phyloP scores from a whole-genome alignment of 2,888 invertebrate genomes.

The Sclerodermus sp. region DNA sequence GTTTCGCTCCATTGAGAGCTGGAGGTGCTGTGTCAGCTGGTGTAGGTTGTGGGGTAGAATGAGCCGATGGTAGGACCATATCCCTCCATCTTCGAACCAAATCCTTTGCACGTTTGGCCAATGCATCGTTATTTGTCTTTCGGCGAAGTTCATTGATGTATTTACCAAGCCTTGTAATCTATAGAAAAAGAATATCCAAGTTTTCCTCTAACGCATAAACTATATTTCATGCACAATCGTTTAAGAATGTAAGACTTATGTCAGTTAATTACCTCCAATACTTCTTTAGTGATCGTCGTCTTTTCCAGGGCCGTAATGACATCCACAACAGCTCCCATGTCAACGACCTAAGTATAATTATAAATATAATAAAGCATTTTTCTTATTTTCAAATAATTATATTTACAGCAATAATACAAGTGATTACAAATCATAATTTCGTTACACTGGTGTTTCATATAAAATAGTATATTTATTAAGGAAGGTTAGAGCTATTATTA shows the following conservation, averaged over 20 bases:
- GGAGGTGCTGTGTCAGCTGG: constrained; percentile 48
- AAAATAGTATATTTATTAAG: no score
- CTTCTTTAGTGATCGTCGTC: constrained; percentile 86
- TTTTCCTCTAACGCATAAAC: no score
- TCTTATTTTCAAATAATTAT: no score
- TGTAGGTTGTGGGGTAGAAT: constrained; percentile 47
- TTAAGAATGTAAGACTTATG: no score
- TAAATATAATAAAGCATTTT: neutral
- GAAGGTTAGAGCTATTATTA: no score
- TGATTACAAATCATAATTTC: no score
- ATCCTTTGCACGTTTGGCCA: constrained; percentile 89
- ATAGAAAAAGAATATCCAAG: no score
- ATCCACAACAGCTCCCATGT: constrained; percentile 91
- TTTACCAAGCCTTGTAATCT: constrained; percentile 93
- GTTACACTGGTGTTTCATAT: no score
- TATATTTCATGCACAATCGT: no score
- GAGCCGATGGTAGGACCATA: constrained; percentile 69
- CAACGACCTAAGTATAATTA: constrained; percentile 74
- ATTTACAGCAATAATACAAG: no score
- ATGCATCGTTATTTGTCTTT: constrained; percentile 78
- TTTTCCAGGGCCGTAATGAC: constrained; percentile 91
- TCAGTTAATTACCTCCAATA: constrained; percentile 86
- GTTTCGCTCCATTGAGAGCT: constrained; percentile 50
- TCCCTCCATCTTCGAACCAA: constrained; percentile 91
- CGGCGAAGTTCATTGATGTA: constrained; percentile 89